These are phyloP conservation scores for Mantis religiosa DNA, from an alignment of 2,888 invertebrate species.

Conservation along the genomic window DNA sequence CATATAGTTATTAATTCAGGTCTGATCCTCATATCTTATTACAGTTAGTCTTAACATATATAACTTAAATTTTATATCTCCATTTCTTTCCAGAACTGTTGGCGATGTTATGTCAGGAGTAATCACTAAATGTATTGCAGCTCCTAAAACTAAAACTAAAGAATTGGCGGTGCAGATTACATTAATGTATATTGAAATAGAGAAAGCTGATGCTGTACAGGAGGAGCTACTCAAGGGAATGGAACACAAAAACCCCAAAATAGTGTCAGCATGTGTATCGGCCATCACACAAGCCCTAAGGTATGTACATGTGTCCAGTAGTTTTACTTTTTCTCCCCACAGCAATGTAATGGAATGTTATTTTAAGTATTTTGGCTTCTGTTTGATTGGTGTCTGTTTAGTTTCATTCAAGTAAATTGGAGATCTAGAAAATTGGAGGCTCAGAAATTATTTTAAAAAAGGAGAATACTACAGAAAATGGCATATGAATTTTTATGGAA, in stretches of 20 bases:
- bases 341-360: too few species aligned
- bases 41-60: too few species aligned
- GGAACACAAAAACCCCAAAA: constrained; percentile 94
- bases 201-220: constrained; percentile 83
- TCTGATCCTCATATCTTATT: too few species aligned
- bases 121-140: constrained; percentile 88
- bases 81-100: constrained; percentile 56
- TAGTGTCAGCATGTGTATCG: constrained; percentile 78
- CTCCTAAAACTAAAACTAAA: constrained; percentile 85
- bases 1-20: too few species aligned
- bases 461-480: too few species aligned
- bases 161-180: constrained; percentile 86
- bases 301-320: constrained; percentile 38
- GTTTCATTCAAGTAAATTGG: too few species aligned
- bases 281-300: constrained; percentile 70
- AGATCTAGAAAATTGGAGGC: too few species aligned
- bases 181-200: constrained; percentile 93
- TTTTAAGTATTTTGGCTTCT: too few species aligned
- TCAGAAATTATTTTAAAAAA: too few species aligned
- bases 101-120: constrained; percentile 86
- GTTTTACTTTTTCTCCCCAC: too few species aligned
- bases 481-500: too few species aligned
- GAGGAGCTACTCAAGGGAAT: constrained; percentile 92
- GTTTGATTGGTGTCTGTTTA: too few species aligned
- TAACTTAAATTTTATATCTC: neutral